phyloP scores from a whole-genome alignment of 2,888 invertebrate species.

The Hydriomena furcata region DNA sequence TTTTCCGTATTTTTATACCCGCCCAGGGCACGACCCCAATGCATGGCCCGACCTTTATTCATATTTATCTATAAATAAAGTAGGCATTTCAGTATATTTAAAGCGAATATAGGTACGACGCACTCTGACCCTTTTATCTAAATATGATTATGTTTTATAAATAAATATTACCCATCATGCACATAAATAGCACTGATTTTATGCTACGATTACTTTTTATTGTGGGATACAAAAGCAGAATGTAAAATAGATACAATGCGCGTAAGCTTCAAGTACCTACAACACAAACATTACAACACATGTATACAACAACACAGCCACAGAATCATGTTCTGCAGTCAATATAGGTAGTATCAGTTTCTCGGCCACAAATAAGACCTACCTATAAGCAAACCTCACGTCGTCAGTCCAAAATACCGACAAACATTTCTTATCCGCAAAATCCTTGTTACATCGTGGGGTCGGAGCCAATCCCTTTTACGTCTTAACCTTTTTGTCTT shows the following conservation, averaged over 20 bases:
- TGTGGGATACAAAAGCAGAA: no score
- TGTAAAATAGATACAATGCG: no score
- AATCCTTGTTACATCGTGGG: constrained; percentile 13
- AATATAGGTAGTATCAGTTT: background rate
- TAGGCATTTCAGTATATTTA: constrained; percentile 29
- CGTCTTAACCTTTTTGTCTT: constrained; percentile 19
- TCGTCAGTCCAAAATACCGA: constrained; percentile 13
- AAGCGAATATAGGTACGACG: constrained; percentile 24
- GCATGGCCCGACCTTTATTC: constrained; percentile 32
- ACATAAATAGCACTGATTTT: constrained; percentile 14
- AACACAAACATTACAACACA: no score
- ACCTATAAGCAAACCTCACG: constrained; percentile 9
- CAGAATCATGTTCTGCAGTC: background rate
- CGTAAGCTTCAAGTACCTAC: no score
- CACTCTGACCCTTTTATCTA: constrained; percentile 23
- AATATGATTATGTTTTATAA: constrained; percentile 23
- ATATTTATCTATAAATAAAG: constrained; percentile 25
- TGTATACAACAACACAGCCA: no score
- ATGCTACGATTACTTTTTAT: constrained; percentile 7
- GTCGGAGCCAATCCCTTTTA: constrained; percentile 13
- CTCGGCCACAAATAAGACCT: constrained; percentile 6
- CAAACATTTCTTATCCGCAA: constrained; percentile 13
- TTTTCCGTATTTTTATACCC: constrained; percentile 25
- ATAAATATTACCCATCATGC: constrained; percentile 10
- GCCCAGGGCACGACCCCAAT: constrained; percentile 25